Evolutionary conservation across 2,113 vertebrate species (phyloP), one percentile per base, ranked within the genome.

Genomic region (Tautogolabrus adspersus): DNA sequence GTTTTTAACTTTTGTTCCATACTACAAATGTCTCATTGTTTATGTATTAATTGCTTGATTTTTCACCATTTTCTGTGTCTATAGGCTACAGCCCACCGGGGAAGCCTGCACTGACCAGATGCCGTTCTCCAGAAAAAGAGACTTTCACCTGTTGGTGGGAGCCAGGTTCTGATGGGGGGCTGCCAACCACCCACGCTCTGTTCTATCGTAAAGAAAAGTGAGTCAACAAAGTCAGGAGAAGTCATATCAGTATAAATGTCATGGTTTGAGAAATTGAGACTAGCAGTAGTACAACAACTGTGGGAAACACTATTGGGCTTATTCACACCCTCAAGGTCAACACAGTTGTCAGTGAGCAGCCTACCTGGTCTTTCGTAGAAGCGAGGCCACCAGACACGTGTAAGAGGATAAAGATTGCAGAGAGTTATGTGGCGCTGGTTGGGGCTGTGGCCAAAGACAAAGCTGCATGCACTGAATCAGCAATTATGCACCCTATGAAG

Each of bases 141-240:
- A 97, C 97, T 0, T 98, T 99, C 86, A 96, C 96, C 26, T 99
- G 98, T 83, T 97, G 96, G 97, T 99, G 98, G 98, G 91, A 95
- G 34, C 95, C 96, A 0, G 96, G 95, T 11, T 82, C 93, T 8
- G 93, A 96, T 30, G 96, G 96, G 40, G 96, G 96, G 55, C 92
- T 95, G 69, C 92, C 94, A 54, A 97, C 96, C 23, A 97, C 94
- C 61, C 94, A 98, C 15, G 94, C 94, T 0, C 92, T 99, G 42
- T 94, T 93, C 86, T 99, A 98, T 87, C 92, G 74, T 84, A 96
- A 94, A 81, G 96, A 98, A 89, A 95, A 93, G 97, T 99, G 88
- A 96, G 87, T 67, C 30, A 34, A 34, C 30, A 5, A 6, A 34
- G 30, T 34, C 30, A 5, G 30, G 30, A 34, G 30, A 34, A 34